These are phyloP conservation scores for Rhingia campestris DNA, from an alignment of 2,888 invertebrate genomes.

Conservation along the genomic window DNA sequence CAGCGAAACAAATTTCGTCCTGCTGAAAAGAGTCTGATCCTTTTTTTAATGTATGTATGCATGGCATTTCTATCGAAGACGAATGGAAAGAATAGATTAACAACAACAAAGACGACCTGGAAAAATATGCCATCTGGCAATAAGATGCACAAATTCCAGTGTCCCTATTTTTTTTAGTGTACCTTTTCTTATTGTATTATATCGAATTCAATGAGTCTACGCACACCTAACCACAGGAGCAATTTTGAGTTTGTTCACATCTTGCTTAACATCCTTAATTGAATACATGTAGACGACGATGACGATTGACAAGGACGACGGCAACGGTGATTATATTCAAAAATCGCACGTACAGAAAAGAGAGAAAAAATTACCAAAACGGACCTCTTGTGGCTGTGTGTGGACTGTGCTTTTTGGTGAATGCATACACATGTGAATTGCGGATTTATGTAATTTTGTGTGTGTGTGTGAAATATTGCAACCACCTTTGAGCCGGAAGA, in stretches of 20 bases:
- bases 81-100: background rate
- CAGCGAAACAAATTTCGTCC: background rate
- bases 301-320: constrained; percentile 2
- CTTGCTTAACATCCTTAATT: constrained; percentile 29
- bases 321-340: background rate
- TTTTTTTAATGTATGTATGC: background rate
- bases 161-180: constrained; percentile 11
- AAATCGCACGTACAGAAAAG: background rate
- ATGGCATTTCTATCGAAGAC: background rate
- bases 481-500: too few relatives aligned
- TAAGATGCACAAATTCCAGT: constrained; percentile 33
- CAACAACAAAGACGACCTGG: background rate
- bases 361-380: background rate
- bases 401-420: background rate
- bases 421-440: background rate
- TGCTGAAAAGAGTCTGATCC: background rate
- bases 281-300: constrained; percentile 39
- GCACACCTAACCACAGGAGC: background rate
- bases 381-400: constrained; percentile 8
- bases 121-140: constrained; percentile 41
- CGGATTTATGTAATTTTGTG: background rate
- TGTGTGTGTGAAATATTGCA: constrained; percentile 10
- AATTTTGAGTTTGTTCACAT: constrained; percentile 40
- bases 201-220: constrained; percentile 17
- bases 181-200: background rate